Evolutionary conservation across 2,113 vertebrate species (phyloP).

Genomic region (Gasterosteus aculeatus): DNA sequence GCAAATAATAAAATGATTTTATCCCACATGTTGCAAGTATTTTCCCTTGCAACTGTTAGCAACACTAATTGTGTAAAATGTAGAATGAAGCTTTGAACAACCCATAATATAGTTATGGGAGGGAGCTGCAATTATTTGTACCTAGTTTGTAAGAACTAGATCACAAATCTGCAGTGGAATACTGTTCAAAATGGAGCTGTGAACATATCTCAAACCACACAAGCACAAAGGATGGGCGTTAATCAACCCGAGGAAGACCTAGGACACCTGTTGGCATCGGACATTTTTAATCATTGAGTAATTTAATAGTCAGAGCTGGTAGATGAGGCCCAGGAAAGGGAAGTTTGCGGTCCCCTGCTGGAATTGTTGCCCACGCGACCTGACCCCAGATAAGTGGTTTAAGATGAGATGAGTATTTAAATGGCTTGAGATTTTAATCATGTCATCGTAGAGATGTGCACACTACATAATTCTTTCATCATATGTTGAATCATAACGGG

Average conservation of each 20-base stretch:
- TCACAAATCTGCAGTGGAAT: neutral
- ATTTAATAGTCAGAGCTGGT: conserved; percentile 39
- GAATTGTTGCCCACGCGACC: too few species aligned
- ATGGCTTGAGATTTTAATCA: conserved; percentile 44
- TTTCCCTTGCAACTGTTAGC: conserved; percentile 7
- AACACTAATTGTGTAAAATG: neutral
- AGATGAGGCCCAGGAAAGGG: too few species aligned
- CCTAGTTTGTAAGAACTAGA: conserved; percentile 7
- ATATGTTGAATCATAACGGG: conserved; percentile 8
- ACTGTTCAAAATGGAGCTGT: conserved; percentile 7
- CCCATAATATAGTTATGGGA: neutral
- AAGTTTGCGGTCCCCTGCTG: too few species aligned
- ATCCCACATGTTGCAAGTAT: conserved; percentile 16
- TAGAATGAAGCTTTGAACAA: neutral
- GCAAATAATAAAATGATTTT: neutral
- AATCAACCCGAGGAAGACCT: neutral
- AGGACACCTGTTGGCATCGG: conserved; percentile 52
- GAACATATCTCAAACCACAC: conserved; percentile 13
- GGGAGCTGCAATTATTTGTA: conserved; percentile 1
- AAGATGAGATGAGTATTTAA: conserved; percentile 24
- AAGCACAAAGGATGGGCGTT: conserved; percentile 22
- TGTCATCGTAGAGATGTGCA: conserved; percentile 13
- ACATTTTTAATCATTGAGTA: conserved; percentile 35
- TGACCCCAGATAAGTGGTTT: too few species aligned
- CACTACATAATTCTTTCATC: conserved; percentile 1